phyloP scores from a whole-genome alignment of 2,113 vertebrate species.

The Pseudorasbora parva region DNA sequence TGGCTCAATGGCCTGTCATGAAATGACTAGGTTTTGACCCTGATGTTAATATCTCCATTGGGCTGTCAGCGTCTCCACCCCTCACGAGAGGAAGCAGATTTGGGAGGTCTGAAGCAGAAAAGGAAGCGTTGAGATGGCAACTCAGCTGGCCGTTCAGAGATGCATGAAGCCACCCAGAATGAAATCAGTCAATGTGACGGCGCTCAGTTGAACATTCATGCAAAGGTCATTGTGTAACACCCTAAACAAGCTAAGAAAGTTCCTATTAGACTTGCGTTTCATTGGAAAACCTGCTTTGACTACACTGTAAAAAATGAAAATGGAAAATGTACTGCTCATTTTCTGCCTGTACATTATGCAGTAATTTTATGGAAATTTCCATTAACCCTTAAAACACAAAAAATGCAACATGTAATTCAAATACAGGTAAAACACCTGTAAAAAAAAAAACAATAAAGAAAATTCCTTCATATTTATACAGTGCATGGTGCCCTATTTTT shows the following conservation, averaged over 20 bases:
- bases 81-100: not conserved
- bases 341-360: no score
- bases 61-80: not conserved
- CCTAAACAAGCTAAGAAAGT: not conserved
- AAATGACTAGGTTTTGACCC: not conserved
- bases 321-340: no score
- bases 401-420: no score
- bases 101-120: not conserved
- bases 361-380: no score
- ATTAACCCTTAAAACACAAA: no score
- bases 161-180: not conserved
- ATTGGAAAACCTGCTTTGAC: not conserved
- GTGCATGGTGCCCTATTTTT: no score
- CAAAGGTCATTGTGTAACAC: not conserved
- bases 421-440: no score
- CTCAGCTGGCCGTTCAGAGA: not conserved
- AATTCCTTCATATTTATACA: no score
- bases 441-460: no score
- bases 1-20: conserved; percentile 36
- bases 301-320: no score
- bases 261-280: no score
- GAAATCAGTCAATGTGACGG: not conserved
- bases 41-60: not conserved
- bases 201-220: not conserved
- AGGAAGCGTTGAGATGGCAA: not conserved